Base-by-base conservation (phyloP, 2,888 invertebrate species). In the Parapristionchus giblindavisi region DNA sequence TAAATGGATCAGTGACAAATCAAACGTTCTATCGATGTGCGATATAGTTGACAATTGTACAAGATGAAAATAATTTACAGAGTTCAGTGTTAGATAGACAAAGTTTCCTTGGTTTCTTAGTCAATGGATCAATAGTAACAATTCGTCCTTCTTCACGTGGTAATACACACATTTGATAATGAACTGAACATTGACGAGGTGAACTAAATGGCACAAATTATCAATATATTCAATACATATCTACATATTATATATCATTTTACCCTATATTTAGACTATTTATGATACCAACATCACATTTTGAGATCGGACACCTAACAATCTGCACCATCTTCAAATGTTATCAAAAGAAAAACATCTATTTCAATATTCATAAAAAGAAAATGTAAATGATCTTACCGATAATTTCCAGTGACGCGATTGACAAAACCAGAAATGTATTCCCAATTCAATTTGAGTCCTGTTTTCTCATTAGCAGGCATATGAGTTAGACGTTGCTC, bases 401-500 rank as follows among this genome's bases (percentile, higher is more conserved):
- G 75, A 65, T 81, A 83, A 75, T 79, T 79, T 11, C 75, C 58
- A 65, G 94, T 93, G n/a, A 92, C 92, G 78, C 93, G 92, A 89
- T 93, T 95, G 1, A 97, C 95, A 84, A 93, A 92, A 88, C 96
- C 95, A 32, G 95, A 92, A 11, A 94, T 94, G 88, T 96, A 92
- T 89, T 98, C 96, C 97, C 97, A 98, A 90, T 98, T 98, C 60
- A 95, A 93, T 36, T 93, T 93, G 88, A 94, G 95, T 0, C 93
- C 94, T 0, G 93, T 94, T 78, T 93, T 60, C 34, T 93, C 77
- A 92, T 90, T 92, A 89, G 93, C 91, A 80, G 93, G 91, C 90
- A 92, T 93, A 76, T 93, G 88, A 0, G 93, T 93, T 71, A 94
- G 88, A 36, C 93, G 93, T 85, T 91, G 89, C 34, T 90, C 85